Percentiles rank a stretch among this genome's conserved stretches.
These are phyloP conservation scores for Montipora capitata DNA, from an alignment of 92 coral and sea anemone genomes.

Conservation along the genomic window DNA sequence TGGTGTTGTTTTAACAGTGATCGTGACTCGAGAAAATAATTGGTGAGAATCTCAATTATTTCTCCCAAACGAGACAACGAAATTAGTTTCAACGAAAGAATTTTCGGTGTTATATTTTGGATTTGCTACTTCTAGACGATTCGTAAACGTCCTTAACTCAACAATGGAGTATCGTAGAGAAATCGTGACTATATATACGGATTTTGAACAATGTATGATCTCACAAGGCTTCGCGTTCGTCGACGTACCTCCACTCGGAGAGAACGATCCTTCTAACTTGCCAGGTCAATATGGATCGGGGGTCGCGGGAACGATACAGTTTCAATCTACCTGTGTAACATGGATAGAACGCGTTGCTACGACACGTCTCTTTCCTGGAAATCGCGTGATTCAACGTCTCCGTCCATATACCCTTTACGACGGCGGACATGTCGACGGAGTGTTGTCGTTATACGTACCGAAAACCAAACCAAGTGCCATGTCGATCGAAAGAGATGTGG, in stretches of 20 bases:
- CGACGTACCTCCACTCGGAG: background rate
- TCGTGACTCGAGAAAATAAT: no score
- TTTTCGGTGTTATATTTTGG: no score
- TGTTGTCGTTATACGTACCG: background rate
- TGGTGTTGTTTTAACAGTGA: no score
- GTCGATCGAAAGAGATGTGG: background rate
- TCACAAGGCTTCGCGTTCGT: conserved; percentile 10
- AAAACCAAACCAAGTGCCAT: conserved; percentile 8
- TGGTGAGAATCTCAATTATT: no score
- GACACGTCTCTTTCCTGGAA: background rate
- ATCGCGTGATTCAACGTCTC: background rate
- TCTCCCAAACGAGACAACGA: no score
- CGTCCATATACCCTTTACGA: conserved; percentile 4
- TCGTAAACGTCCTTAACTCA: no score
- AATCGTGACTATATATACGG: background rate
- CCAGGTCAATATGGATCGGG: conserved; percentile 4
- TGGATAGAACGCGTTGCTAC: background rate
- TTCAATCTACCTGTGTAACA: background rate
- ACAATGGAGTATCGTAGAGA: background rate
- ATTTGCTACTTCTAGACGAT: no score
- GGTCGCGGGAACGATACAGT: conserved; percentile 1
- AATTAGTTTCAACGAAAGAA: no score
- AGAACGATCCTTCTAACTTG: background rate
- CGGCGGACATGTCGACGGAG: background rate
- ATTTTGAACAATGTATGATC: background rate